phyloP scores from a whole-genome alignment of 1,140 invertebrate species.

The Reticulitermes speratus region DNA sequence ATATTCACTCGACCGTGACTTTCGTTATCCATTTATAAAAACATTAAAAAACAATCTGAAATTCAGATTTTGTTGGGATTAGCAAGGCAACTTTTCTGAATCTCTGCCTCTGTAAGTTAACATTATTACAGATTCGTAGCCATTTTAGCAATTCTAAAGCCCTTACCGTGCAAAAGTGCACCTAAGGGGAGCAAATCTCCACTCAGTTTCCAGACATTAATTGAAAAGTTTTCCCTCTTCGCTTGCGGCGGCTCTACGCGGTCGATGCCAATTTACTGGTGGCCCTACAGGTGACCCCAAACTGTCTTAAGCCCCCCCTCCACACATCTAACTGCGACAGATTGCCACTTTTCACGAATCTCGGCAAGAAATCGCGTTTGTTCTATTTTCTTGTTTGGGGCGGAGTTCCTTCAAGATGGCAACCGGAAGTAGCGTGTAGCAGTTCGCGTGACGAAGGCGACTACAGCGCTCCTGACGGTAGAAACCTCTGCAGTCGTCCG shows the following conservation, averaged over 20 bases:
- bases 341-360: not conserved
- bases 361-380: not conserved
- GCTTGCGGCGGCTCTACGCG: not conserved
- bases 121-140: too few relatives aligned
- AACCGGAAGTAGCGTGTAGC: not conserved
- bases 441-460: not conserved
- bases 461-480: not conserved
- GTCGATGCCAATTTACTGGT: not conserved
- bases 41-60: too few relatives aligned
- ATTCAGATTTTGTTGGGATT: too few relatives aligned
- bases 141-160: too few relatives aligned
- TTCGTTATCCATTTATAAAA: too few relatives aligned
- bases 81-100: too few relatives aligned
- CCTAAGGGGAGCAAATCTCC: too few relatives aligned
- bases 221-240: not conserved
- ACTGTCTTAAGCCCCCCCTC: not conserved
- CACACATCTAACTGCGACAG: not conserved
- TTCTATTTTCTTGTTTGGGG: slow-evolving; percentile 8
- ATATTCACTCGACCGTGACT: too few relatives aligned
- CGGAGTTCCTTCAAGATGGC: not conserved
- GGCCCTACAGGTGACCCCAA: not conserved
- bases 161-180: too few relatives aligned
- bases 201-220: not conserved
- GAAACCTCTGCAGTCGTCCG: not conserved
- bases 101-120: too few relatives aligned